Percentiles rank a stretch among this genome's conserved stretches.
Conservation (phyloP, 2,113 vertebrate genomes). For the Machaerirhynchus nigripectus region DNA sequence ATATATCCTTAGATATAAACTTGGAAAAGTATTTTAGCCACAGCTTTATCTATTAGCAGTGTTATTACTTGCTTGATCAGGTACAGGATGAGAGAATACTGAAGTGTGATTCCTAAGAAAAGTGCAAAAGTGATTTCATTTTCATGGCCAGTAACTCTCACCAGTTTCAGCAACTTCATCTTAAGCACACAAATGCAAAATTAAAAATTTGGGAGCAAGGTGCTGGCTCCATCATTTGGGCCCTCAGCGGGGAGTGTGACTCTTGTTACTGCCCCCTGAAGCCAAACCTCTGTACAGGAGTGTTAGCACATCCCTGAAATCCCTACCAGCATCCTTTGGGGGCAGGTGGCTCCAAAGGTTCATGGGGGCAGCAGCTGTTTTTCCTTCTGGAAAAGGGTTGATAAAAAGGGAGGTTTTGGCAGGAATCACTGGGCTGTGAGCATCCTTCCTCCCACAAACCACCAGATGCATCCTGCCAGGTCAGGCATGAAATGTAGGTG, state of each 20-base stretch:
- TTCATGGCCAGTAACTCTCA: neutral
- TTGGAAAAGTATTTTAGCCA: neutral
- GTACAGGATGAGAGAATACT: neutral
- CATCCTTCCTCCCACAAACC: slow-evolving; percentile 23
- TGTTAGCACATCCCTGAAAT: neutral
- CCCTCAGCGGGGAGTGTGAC: neutral
- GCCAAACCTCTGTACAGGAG: neutral
- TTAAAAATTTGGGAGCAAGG: neutral
- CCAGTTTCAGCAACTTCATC: neutral
- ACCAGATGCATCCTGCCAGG: slow-evolving; percentile 53
- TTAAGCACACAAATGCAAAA: neutral
- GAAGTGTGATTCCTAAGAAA: neutral
- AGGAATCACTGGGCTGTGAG: slow-evolving; percentile 10
- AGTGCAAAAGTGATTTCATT: neutral
- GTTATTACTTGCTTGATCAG: neutral
- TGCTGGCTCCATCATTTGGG: neutral
- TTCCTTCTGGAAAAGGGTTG: neutral
- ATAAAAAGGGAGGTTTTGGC: neutral
- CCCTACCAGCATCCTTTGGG: neutral
- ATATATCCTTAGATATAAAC: neutral
- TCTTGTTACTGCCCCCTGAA: accelerated
- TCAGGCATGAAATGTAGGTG: slow-evolving; percentile 26
- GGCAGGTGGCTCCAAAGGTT: neutral
- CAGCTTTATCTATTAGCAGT: neutral
- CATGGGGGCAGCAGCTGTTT: neutral